Conservation (phyloP, 2,113 vertebrate genomes). For the Orycteropus afer region DNA sequence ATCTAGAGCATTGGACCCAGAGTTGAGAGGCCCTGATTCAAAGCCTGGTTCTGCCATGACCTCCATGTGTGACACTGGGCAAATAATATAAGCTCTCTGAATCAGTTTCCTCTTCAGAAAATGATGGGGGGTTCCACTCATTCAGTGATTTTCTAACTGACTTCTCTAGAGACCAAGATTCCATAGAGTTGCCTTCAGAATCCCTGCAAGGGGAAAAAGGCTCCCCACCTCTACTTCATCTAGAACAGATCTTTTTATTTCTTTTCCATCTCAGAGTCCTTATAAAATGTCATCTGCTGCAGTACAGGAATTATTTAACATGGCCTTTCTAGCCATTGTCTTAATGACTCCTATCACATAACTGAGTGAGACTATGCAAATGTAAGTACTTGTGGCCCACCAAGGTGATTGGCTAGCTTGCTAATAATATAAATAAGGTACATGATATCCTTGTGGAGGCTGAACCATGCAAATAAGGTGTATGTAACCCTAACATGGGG, state of each 20-base stretch:
- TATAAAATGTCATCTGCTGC: slow-evolving; percentile 21
- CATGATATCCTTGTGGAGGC: too few species aligned
- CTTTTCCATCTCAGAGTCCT: background rate
- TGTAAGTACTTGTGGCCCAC: too few species aligned
- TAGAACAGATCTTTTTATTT: background rate
- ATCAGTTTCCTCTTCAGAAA: background rate
- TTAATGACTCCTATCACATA: too few species aligned
- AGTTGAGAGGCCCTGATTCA: background rate
- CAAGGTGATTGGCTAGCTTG: too few species aligned
- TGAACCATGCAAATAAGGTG: too few species aligned
- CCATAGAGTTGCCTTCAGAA: background rate
- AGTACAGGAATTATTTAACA: too few species aligned
- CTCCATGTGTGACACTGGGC: background rate
- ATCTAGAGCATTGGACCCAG: background rate
- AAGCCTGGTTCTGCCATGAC: background rate
- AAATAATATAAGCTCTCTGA: background rate
- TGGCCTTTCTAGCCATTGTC: too few species aligned
- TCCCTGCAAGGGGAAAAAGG: background rate
- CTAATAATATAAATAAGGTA: too few species aligned
- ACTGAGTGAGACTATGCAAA: too few species aligned
- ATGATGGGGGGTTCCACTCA: background rate
- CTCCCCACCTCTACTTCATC: background rate
- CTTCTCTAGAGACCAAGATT: background rate
- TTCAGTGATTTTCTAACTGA: background rate
- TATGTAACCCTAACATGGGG: too few species aligned